Evolutionary conservation across 2,113 vertebrate species (phyloP), one percentile per base, ranked within the genome.

Genomic region (Aleadryas rufinucha): DNA sequence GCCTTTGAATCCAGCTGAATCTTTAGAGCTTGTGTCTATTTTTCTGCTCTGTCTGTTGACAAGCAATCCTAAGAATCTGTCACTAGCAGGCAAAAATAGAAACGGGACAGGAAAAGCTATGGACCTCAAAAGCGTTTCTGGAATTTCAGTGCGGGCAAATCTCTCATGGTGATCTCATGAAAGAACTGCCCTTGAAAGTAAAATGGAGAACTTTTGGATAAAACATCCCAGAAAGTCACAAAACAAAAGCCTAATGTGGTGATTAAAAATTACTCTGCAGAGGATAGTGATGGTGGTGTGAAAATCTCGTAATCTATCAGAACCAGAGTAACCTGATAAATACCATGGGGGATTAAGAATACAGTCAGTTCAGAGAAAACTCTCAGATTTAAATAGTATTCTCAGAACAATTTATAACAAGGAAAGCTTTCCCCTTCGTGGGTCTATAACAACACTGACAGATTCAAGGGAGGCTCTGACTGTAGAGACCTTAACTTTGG

Each of bases 11-110:
- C 60, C 74, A 71, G 31, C 20, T 4, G 33, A 42, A 47, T 33
- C 35, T 74, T 90, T 41, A 61, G 39, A 93, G 50, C 30, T 90
- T 4, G 1, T 45, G 35, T 76, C 81, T 94, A 7, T 79, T 93
- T 94, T 93, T 54, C 39, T 6, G 5, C 66, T 68, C 84, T 86
- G 44, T 35, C 78, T 3, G 24, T 39, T 91, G 87, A 90, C 90
- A 91, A 85, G 87, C 42, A 75, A 91, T 83, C 37, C 74, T 79
- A 95, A 87, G 84, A 93, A 94, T 94, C 63, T 93, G 66, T 76
- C 92, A 90, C 88, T 70, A 72, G 75, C 5, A 65, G 41, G 37
- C 41, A 87, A 91, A 96, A 96, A 87, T 65, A 94, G 94, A 93
- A 93, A 79, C 4, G 6, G 19, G 47, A 77, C 26, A 82, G 66